Evolutionary conservation across 2,113 vertebrate genomes (phyloP), one percentile per base, ranked within the genome.

Genomic region (Saguinus imperator): DNA sequence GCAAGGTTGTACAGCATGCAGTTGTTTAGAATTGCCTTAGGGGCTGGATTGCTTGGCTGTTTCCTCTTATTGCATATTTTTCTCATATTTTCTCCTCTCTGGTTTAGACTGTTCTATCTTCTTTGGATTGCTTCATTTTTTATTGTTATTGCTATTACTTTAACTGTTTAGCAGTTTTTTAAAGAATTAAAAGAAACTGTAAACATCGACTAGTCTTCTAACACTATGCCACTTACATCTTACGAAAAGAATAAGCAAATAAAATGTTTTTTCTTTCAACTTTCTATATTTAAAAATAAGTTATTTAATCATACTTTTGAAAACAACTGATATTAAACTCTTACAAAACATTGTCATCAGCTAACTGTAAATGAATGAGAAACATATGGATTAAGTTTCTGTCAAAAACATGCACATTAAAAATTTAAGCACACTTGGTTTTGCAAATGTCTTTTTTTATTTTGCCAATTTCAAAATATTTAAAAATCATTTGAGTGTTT

Each of bases 391-490:
- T 97, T 79, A 89, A 93, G 61, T 97, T 97, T 96, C 89, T 25
- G 57, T 94, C 6, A 93, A 93, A 94, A 95, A 79, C 91, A 95
- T 68, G 92, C 45, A 91, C 3, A 64, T 95, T 91, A 95, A 93
- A 88, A 95, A 95, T 75, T 86, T 85, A 94, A 94, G 61, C 21
- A 93, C 81, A 93, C 76, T 77, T 90, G 91, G 12, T 83, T 68
- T 94, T 89, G 93, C 55, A 97, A 89, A 88, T 64, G n/a, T n/a
- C 35, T 83, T 87, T 73, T 68, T 89, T 57, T 87, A 87, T 95
- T 97, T 96, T 94, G 32, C 94, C 95, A 97, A 72, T 94, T 94
- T 91, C 48, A 96, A 97, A 96, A 96, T 93, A 93, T 83, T 95
- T 95, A 40, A 97, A 97, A 95, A 94, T 83, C 76, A 94, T 87